Evolutionary conservation across 2,888 invertebrate genomes (phyloP), one percentile per base, ranked within the genome.

Genomic region (Mimachlamys varia): DNA sequence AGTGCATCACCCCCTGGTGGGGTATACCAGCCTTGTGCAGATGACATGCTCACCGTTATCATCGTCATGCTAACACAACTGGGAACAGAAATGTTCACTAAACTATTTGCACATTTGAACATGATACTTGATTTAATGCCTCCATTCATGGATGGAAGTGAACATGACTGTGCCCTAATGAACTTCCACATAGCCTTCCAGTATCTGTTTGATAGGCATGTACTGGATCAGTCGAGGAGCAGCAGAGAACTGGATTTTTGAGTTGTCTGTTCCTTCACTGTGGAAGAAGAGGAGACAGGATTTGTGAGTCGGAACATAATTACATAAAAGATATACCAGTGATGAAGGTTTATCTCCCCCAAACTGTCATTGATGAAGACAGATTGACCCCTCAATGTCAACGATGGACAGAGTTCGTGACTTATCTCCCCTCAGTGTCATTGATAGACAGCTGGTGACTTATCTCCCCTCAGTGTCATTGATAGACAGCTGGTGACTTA

Each of bases 181-280:
- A 96, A 95, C 89, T 94, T 96, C 53, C 93, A 92, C 49, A 94
- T 94, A n/a, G 95, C 95, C 5, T 95, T 94, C 90, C 95, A 95
- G 89, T 95, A 95, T 89, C 88, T 95, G n/a, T 94, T 95, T 92
- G 95, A 95, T 44, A 93, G 94, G 55, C 90, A 93, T 33, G 90
- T 95, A 10, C 58, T 94, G 88, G 76, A 92, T 87, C 91, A 91
- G 62, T 49, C 89, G 38, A 89, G 90, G 88, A 50, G 90, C 53
- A 89, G 53, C 50, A 89, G 50, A n/a, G 49, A 87, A 13, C 27
- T 88, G 58, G 49, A 90, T 76, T 76, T 76, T 13, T 76, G 58
- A 58, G 58, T 19, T 58, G 19, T 58, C 58, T 58, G 58, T 22
- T 22, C n/a, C 19, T 22, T 53, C 10, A 58, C 19, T 58, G 58